Percentiles rank a stretch among this genome's conserved stretches.
These are phyloP conservation scores for Hippocampus barbouri DNA, from an alignment of 2,113 vertebrate genomes.

Conservation along the genomic window DNA sequence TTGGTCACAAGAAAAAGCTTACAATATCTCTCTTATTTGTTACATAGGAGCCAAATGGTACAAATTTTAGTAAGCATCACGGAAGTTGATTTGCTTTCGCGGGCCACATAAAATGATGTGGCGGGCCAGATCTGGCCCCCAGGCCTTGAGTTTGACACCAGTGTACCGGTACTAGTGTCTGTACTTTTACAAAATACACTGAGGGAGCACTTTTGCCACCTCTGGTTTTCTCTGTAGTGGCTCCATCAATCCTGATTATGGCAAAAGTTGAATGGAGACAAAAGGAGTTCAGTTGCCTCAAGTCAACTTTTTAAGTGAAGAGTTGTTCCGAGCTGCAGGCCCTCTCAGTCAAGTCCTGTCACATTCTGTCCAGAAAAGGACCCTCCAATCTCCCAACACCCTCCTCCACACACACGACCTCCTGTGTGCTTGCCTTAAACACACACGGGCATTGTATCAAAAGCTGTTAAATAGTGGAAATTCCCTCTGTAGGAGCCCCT, in stretches of 20 bases:
- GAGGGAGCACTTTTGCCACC: background rate
- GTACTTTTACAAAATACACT: background rate
- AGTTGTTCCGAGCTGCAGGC: background rate
- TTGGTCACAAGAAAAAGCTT: no score
- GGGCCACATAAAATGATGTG: no score
- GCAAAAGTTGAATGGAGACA: background rate
- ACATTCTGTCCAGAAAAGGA: constrained; percentile 34
- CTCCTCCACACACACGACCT: constrained; percentile 15
- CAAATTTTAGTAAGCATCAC: no score
- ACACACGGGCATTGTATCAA: background rate
- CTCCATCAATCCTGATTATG: background rate
- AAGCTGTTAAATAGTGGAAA: background rate
- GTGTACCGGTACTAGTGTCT: no score
- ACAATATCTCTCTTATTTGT: no score
- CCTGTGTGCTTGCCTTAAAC: background rate
- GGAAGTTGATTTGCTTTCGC: no score
- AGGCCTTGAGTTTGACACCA: no score
- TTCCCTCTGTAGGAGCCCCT: background rate
- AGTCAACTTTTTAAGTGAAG: background rate
- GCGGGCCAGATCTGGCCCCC: no score
- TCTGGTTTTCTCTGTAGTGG: background rate
- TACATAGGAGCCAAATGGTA: no score
- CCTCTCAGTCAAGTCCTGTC: constrained; percentile 16
- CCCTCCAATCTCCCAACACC: constrained; percentile 10
- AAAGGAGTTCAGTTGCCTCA: background rate